Base-by-base conservation (phyloP, 92 coral and sea anemone genomes). In the Paramuricea clavata region DNA sequence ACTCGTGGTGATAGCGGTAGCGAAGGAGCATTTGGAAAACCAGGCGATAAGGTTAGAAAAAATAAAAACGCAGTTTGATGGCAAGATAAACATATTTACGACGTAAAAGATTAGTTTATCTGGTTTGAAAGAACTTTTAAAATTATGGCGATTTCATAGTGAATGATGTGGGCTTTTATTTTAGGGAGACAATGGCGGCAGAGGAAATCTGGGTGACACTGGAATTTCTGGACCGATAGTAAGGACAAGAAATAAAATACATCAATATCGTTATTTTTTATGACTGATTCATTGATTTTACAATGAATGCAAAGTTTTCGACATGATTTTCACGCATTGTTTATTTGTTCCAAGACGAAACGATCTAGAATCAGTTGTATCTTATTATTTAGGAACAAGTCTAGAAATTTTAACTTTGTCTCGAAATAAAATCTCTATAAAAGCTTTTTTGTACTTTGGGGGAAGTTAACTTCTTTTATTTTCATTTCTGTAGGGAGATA, bases 111-210 rank as follows among this genome's bases (percentile, higher is more conserved):
- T n/a, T n/a, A n/a, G n/a, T n/a, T n/a, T n/a, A n/a, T n/a, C n/a
- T n/a, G n/a, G n/a, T n/a, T n/a, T n/a, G n/a, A n/a, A n/a, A n/a
- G n/a, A n/a, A n/a, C n/a, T n/a, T n/a, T n/a, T n/a, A n/a, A n/a
- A n/a, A n/a, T n/a, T n/a, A n/a, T n/a, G n/a, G n/a, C n/a, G n/a
- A n/a, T n/a, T n/a, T n/a, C n/a, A n/a, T n/a, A n/a, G n/a, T n/a
- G n/a, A n/a, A n/a, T n/a, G n/a, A n/a, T n/a, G n/a, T n/a, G n/a
- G n/a, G n/a, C n/a, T 72, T 19, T 23, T 35, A 11, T 30, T 76
- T 54, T 54, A 76, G 82, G 82, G 82, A 76, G 49, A 21, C 47
- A 50, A 49, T 15, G 82, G 82, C 13, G 68, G 27, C n/a, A 16
- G 19, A 2, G 82, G 82, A 19, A 42, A 30, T 33, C 1, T 32